Conservation (phyloP, 2,888 invertebrate species). For the Glaucopsyche alexis region DNA sequence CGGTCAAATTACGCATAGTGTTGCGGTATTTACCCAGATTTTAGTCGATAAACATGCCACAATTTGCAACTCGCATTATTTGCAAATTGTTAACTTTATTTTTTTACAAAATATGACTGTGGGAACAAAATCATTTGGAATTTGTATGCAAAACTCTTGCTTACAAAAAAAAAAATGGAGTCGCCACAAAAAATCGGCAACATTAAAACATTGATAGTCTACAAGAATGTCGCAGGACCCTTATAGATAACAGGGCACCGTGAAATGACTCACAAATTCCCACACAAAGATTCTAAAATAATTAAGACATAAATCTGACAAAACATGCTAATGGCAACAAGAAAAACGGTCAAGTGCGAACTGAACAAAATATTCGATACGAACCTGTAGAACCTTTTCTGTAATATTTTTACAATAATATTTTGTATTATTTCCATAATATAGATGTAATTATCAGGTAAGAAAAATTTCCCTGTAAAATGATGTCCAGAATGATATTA, state of each 20-base stretch:
- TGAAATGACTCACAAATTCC: conserved; percentile 22
- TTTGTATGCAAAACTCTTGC: background rate
- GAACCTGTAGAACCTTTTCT: background rate
- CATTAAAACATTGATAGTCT: background rate
- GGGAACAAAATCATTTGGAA: background rate
- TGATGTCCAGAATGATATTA: too few species aligned
- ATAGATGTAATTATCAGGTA: too few species aligned
- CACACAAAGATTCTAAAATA: conserved; percentile 5
- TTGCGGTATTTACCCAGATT: conserved; percentile 7
- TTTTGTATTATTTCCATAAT: too few species aligned
- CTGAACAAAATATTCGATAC: background rate
- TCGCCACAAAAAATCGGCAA: background rate
- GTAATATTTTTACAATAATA: background rate
- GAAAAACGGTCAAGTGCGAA: conserved; percentile 5
- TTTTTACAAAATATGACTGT: background rate
- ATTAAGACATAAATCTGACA: conserved; percentile 27
- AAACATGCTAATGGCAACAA: background rate
- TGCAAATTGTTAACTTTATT: background rate
- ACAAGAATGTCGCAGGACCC: conserved; percentile 17
- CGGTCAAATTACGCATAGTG: conserved; percentile 5
- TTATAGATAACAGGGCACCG: conserved; percentile 25
- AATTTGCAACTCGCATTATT: background rate
- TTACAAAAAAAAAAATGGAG: background rate
- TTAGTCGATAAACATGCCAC: background rate
- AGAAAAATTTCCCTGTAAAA: too few species aligned